These are phyloP conservation scores for Takifugu flavidus DNA, from an alignment of 2,113 vertebrate species.

Conservation along the genomic window DNA sequence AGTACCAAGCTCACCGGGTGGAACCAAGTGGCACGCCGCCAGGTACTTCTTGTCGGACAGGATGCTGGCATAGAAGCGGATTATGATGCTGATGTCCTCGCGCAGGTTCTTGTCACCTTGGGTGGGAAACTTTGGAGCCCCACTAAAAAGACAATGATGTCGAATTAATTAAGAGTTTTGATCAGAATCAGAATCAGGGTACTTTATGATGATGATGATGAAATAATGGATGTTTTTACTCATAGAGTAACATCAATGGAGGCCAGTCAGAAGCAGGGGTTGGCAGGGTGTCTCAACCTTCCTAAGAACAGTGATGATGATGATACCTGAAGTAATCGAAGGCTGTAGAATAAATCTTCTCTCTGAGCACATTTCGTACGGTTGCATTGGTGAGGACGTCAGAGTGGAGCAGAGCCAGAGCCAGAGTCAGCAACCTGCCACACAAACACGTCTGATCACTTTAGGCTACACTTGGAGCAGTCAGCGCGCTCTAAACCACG, in stretches of 20 bases:
- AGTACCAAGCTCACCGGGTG: slow-evolving; percentile 86
- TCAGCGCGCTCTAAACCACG: too few relatives aligned
- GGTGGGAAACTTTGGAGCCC: slow-evolving; percentile 89
- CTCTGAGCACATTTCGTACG: slow-evolving; percentile 91
- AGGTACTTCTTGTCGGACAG: slow-evolving; percentile 99
- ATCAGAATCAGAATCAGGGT: too few relatives aligned
- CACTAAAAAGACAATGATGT: slow-evolving; percentile 62
- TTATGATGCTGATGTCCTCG: slow-evolving; percentile 93
- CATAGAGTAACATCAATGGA: not conserved
- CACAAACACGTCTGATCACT: not conserved
- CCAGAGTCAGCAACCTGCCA: slow-evolving; percentile 88
- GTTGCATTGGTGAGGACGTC: slow-evolving; percentile 94
- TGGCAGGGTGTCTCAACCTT: too few relatives aligned
- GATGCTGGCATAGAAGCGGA: slow-evolving; percentile 96
- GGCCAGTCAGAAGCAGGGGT: not conserved
- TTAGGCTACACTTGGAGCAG: not conserved
- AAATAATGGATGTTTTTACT: not conserved
- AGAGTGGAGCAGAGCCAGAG: slow-evolving; percentile 89
- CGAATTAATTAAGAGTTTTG: not conserved
- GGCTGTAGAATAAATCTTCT: slow-evolving; percentile 97
- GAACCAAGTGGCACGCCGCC: slow-evolving; percentile 90
- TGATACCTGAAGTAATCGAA: slow-evolving; percentile 98
- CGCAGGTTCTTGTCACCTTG: slow-evolving; percentile 90
- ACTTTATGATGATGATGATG: too few relatives aligned
- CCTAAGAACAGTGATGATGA: not conserved